Percentiles rank a stretch among this genome's conserved stretches.
phyloP scores from a whole-genome alignment of 2,888 invertebrate genomes.

The Netelia inedita region DNA sequence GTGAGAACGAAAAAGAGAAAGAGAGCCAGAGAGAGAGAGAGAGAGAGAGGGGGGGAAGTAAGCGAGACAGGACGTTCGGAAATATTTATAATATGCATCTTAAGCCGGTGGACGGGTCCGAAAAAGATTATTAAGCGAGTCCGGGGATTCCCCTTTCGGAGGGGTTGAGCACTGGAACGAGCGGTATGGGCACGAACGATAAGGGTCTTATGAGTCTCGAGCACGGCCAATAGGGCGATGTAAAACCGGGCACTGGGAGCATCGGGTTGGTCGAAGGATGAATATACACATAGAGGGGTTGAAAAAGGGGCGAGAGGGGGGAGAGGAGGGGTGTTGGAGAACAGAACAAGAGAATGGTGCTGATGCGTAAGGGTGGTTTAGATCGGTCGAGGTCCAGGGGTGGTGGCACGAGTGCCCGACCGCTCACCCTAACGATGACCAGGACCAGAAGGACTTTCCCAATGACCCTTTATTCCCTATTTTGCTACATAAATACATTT shows the following conservation, averaged over 20 bases:
- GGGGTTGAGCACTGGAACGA: constrained; percentile 1
- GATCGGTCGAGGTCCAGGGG: constrained; percentile 29
- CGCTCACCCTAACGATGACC: constrained; percentile 31
- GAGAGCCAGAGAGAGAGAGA: not conserved
- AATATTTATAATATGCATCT: constrained; percentile 71
- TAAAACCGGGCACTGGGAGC: constrained; percentile 50
- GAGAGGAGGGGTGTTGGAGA: not conserved
- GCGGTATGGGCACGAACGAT: constrained; percentile 78
- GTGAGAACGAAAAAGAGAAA: constrained; percentile 62
- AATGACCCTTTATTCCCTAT: constrained; percentile 48
- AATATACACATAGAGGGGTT: constrained; percentile 1
- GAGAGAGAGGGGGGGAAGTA: constrained; percentile 32
- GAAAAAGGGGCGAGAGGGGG: no score
- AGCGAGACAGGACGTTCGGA: constrained; percentile 51
- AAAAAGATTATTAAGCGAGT: constrained; percentile 69
- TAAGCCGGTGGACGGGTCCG: constrained; percentile 73
- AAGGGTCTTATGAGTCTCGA: constrained; percentile 77
- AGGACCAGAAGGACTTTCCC: constrained; percentile 63
- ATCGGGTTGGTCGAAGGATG: constrained; percentile 8
- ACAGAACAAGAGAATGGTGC: constrained; percentile 44
- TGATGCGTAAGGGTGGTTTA: constrained; percentile 24
- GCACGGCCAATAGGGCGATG: constrained; percentile 58
- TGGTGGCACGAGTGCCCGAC: constrained; percentile 4
- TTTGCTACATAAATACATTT: not conserved
- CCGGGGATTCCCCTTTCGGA: constrained; percentile 1